Evolutionary conservation across 2,888 invertebrate genomes (phyloP).

Genomic region (Acleris holmiana): DNA sequence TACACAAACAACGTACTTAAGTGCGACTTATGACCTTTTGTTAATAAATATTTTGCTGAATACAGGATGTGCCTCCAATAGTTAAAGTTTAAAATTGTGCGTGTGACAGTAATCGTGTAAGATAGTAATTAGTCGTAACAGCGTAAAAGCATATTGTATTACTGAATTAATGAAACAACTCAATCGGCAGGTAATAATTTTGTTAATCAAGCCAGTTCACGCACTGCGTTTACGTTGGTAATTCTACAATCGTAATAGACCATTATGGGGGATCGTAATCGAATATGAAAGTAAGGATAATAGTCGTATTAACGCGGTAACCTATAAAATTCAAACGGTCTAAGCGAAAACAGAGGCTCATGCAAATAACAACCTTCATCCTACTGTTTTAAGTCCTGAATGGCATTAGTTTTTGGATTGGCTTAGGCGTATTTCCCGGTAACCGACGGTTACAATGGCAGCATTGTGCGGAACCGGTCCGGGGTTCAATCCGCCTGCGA

Average conservation of each 20-base stretch:
- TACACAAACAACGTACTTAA: no score
- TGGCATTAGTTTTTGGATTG: slow-evolving; percentile 1
- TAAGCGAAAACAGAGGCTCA: background rate
- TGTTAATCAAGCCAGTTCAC: slow-evolving; percentile 50
- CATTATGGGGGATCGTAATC: slow-evolving; percentile 47
- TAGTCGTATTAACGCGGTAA: slow-evolving; percentile 37
- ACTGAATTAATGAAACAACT: slow-evolving; percentile 20
- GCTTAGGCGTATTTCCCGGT: background rate
- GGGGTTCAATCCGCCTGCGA: slow-evolving; percentile 24
- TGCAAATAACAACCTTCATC: background rate
- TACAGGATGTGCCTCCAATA: no score
- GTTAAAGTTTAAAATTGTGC: no score
- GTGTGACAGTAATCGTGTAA: no score
- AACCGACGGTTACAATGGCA: slow-evolving; percentile 16
- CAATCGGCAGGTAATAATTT: slow-evolving; percentile 48
- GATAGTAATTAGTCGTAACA: background rate
- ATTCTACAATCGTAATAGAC: slow-evolving; percentile 64
- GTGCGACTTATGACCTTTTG: no score
- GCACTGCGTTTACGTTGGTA: slow-evolving; percentile 49
- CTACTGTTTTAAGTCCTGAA: background rate
- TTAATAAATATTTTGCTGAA: no score
- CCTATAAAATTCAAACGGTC: background rate
- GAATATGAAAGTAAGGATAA: slow-evolving; percentile 39
- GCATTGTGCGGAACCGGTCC: slow-evolving; percentile 23
- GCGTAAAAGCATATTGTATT: slow-evolving; percentile 5